Evolutionary conservation across 2,888 invertebrate genomes (phyloP).

Genomic region (Perdita meconis): DNA sequence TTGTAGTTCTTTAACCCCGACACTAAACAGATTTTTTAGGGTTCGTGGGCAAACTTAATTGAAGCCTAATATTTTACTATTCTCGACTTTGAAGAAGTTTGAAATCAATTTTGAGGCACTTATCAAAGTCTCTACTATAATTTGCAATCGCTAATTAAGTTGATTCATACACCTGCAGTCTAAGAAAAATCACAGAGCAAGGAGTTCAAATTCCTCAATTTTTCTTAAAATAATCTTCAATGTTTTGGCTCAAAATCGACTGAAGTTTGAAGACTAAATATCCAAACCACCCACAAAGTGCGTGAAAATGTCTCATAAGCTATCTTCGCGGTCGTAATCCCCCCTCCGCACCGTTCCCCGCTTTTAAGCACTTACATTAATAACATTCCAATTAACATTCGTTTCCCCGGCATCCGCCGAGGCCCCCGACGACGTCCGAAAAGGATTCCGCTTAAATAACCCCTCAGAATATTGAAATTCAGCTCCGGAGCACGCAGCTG

Average conservation of each 20-base stretch:
- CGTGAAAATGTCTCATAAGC: neutral
- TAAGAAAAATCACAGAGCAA: too few relatives aligned
- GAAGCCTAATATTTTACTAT: too few relatives aligned
- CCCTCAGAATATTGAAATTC: conserved; percentile 15
- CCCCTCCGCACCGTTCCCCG: neutral
- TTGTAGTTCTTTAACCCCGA: too few relatives aligned
- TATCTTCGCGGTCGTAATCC: neutral
- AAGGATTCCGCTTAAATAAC: conserved; percentile 12
- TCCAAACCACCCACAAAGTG: neutral
- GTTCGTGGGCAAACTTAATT: too few relatives aligned
- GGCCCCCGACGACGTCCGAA: neutral
- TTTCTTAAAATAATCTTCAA: too few relatives aligned
- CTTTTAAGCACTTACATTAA: neutral
- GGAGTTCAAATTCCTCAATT: too few relatives aligned
- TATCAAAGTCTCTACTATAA: too few relatives aligned
- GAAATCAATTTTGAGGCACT: too few relatives aligned
- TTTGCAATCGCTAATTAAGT: too few relatives aligned
- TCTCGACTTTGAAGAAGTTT: too few relatives aligned
- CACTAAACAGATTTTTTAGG: too few relatives aligned
- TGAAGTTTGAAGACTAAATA: neutral
- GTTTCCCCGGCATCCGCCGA: neutral
- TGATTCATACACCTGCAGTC: too few relatives aligned
- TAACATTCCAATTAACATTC: neutral
- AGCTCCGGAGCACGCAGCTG: conserved; percentile 16
- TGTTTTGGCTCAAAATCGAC: neutral